A percentile compares a stretch with the other conserved stretches of the same genome.
Evolutionary conservation across 92 coral and sea anemone species (phyloP).

Genomic region (Zoanthus sansibaricus): DNA sequence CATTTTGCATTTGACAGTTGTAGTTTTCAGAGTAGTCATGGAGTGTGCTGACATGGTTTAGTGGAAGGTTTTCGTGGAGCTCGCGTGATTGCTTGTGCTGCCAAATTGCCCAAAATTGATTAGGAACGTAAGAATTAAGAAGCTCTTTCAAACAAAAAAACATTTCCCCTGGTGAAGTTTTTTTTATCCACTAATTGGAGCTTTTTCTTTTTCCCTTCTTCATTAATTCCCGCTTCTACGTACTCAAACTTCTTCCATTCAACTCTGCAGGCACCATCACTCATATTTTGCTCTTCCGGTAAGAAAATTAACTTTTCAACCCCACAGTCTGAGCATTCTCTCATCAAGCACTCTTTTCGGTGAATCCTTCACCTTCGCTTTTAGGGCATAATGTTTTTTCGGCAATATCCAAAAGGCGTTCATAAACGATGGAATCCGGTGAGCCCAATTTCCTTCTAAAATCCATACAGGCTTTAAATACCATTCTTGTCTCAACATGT

Average conservation of each 20-base stretch:
- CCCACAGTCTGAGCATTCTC: not conserved
- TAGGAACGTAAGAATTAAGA: constrained; percentile 47
- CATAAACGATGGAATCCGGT: constrained; percentile 5
- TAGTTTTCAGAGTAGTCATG: constrained; percentile 52
- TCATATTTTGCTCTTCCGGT: not conserved
- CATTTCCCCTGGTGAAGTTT: constrained; percentile 40
- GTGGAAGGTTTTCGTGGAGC: constrained; percentile 59
- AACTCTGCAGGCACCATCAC: not conserved
- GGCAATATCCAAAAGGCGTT: constrained; percentile 6
- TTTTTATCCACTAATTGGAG: constrained; percentile 42
- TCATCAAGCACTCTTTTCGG: not conserved
- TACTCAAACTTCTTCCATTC: constrained; percentile 47
- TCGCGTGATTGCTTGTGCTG: constrained; percentile 60
- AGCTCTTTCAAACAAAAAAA: constrained; percentile 25
- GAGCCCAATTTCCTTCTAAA: constrained; percentile 9
- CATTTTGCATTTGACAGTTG: constrained; percentile 33
- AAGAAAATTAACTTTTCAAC: not conserved
- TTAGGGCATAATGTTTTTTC: constrained; percentile 32
- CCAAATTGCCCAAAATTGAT: constrained; percentile 78
- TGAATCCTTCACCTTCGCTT: not conserved
- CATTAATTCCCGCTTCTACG: constrained; percentile 6
- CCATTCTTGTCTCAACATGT: constrained; percentile 27
- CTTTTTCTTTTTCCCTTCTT: constrained; percentile 45
- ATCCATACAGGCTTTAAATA: constrained; percentile 35
- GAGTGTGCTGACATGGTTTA: constrained; percentile 47